Evolutionary conservation across 2,888 invertebrate genomes (phyloP).

Genomic region (Onthophagus sagittarius): DNA sequence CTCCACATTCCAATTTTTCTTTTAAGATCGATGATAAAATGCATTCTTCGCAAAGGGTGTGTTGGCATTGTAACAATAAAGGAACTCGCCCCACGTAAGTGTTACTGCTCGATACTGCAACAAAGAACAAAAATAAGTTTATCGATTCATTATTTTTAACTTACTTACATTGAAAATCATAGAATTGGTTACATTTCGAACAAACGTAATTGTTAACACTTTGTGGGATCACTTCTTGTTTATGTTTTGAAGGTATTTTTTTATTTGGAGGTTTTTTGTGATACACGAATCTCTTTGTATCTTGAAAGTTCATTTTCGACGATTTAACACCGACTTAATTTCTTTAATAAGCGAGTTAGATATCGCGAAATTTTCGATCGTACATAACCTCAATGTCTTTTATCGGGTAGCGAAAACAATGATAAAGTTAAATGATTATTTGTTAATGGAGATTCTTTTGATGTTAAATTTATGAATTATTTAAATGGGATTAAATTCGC

Average conservation of each 20-base stretch:
- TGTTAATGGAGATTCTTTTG: too few species aligned
- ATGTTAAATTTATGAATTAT: too few species aligned
- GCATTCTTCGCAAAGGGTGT: constrained; percentile 66
- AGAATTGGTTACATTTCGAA: constrained; percentile 17
- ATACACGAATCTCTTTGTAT: background rate
- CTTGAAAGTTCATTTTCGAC: background rate
- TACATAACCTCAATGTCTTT: too few species aligned
- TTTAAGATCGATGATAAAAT: constrained; percentile 35
- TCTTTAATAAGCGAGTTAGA: too few species aligned
- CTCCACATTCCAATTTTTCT: constrained; percentile 43
- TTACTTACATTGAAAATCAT: constrained; percentile 21
- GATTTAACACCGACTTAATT: too few species aligned
- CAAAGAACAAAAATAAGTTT: constrained; percentile 14
- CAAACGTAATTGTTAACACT: constrained; percentile 14
- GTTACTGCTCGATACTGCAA: constrained; percentile 29
- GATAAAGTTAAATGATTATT: too few species aligned
- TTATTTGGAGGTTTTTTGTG: background rate
- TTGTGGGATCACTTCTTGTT: background rate
- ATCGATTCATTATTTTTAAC: background rate
- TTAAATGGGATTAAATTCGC: too few species aligned
- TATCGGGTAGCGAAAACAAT: too few species aligned
- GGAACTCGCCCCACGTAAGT: constrained; percentile 47
- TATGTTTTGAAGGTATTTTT: background rate
- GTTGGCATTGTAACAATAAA: constrained; percentile 62
- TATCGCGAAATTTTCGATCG: too few species aligned